Evolutionary conservation across 1,140 invertebrate genomes (phyloP), one percentile per base, ranked within the genome.

Genomic region (Zeugodacus cucurbitae): DNA sequence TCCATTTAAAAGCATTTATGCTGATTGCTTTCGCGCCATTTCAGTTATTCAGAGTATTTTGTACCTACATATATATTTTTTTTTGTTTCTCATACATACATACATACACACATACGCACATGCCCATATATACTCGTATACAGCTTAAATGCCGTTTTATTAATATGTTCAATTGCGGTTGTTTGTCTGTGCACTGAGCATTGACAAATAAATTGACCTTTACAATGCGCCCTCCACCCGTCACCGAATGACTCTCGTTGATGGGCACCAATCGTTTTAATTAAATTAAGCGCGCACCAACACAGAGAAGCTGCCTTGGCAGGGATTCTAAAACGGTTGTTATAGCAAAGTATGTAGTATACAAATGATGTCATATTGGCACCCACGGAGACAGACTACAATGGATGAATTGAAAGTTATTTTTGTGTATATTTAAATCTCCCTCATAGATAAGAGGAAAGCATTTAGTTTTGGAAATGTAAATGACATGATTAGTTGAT

Each of bases 131-230:
- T 14, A 48, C 44, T 48, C n/a, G n/a, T n/a, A n/a, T n/a, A n/a
- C n/a, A n/a, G n/a, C n/a, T n/a, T n/a, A n/a, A n/a, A 14, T 48
- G 48, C 20, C 3, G 11, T 20, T 54, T 54, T 54, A 54, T 54
- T 54, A 54, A 54, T 17, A 54, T 54, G 48, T 54, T 54, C 48
- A 54, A 57, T 85, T 57, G n/a, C 48, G n/a, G 37, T 87, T 44
- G n/a, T 54, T 41, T 41, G 57, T 34, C 86, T 59, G 34, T 86
- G 4, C 85, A 22, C n/a, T n/a, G n/a, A 44, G 3, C 86, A 26
- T 37, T 87, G 59, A 59, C 17, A 87, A 87, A 87, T 58, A 64
- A 87, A 87, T 64, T 87, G 54, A 58, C 86, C 86, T 59, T 64
- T 87, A n/a, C 37, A 62, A n/a, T 8, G 22, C 48, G 0, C 48